A percentile compares a stretch with the other conserved stretches of the same genome.
Conservation (phyloP, 2,797 vertebrate species). For the Phaenicophaeus curvirostris region DNA sequence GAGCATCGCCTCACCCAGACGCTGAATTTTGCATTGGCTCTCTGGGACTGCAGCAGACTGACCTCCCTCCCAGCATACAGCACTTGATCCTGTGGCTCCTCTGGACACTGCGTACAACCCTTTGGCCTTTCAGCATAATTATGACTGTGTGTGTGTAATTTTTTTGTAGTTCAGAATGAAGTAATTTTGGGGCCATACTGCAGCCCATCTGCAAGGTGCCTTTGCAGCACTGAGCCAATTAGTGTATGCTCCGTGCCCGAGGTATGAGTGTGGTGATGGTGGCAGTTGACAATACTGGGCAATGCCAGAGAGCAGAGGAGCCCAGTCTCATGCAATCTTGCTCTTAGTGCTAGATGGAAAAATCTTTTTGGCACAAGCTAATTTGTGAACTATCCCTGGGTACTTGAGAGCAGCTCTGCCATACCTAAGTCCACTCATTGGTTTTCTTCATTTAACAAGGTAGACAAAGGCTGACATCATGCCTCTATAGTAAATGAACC, state of each 20-base stretch:
- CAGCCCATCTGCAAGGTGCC: not conserved
- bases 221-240: not conserved
- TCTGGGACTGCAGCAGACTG: not conserved
- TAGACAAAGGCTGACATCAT: not conserved
- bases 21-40: too few relatives aligned
- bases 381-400: not conserved
- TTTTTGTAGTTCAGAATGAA: not conserved
- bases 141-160: not conserved
- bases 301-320: not conserved
- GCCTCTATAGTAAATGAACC: not conserved
- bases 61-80: not conserved
- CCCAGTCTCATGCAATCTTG: not conserved
- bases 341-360: not conserved
- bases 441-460: not conserved
- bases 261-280: not conserved
- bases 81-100: not conserved
- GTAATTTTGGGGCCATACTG: not conserved
- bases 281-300: not conserved
- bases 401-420: not conserved
- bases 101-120: not conserved
- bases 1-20: not conserved
- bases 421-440: not conserved
- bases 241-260: accelerated
- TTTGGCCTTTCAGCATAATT: not conserved
- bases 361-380: not conserved